Evolutionary conservation across 2,113 vertebrate species (phyloP).

Genomic region (Thinocorus orbignyianus): DNA sequence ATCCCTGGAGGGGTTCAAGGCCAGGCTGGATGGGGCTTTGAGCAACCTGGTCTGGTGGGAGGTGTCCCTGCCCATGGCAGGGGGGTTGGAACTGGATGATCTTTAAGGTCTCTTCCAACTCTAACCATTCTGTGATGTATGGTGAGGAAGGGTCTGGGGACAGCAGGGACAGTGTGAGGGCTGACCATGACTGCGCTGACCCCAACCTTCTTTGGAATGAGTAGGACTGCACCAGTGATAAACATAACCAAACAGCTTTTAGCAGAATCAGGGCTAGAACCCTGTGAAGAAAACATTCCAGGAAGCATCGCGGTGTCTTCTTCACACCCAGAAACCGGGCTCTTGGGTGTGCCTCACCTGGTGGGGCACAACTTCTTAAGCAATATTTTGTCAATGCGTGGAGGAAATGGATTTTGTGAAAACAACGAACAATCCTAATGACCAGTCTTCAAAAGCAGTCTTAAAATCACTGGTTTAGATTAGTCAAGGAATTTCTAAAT

Average conservation of each 20-base stretch:
- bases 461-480: neutral
- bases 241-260: neutral
- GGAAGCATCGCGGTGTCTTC: neutral
- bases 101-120: no score
- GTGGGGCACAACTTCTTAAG: neutral
- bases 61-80: no score
- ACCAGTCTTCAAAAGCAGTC: neutral
- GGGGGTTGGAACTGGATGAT: no score
- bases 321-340: neutral
- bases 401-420: neutral
- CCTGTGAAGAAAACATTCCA: fast-evolving
- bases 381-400: neutral
- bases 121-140: no score
- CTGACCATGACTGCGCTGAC: neutral
- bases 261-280: neutral
- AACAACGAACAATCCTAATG: neutral
- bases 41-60: no score
- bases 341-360: neutral
- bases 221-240: neutral
- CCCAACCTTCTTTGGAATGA: neutral
- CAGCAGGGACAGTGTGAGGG: neutral
- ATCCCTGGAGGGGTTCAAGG: no score
- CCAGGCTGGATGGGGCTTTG: no score
- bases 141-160: neutral
- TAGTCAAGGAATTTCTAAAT: neutral